Evolutionary conservation across 1,140 invertebrate genomes (phyloP).

Genomic region (Forficula auricularia): DNA sequence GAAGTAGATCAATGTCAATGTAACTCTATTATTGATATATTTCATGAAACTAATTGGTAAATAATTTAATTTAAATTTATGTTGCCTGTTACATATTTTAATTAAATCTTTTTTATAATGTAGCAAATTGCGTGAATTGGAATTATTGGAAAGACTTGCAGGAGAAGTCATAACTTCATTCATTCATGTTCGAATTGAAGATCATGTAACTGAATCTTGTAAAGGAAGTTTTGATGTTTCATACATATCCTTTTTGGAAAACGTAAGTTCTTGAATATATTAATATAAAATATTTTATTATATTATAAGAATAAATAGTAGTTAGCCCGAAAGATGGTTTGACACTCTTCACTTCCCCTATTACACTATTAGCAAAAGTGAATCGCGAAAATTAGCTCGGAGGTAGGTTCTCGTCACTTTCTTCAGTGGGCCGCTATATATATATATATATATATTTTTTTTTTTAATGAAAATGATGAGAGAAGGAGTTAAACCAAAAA

Average conservation of each 20-base stretch:
- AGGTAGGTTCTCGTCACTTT: too few relatives aligned
- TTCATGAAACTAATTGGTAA: conserved; percentile 59
- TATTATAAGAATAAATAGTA: too few relatives aligned
- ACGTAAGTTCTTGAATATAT: conserved; percentile 27
- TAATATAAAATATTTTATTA: neutral
- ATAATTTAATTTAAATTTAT: conserved; percentile 12
- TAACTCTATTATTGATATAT: conserved; percentile 50
- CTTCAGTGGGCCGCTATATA: too few relatives aligned
- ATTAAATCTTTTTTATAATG: conserved; percentile 18
- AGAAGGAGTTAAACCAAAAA: too few relatives aligned
- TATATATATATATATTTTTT: too few relatives aligned
- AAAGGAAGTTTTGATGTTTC: conserved; percentile 68
- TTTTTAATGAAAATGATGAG: too few relatives aligned
- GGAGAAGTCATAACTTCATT: conserved; percentile 63
- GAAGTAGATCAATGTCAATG: conserved; percentile 55
- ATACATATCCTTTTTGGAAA: conserved; percentile 49
- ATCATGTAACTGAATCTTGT: conserved; percentile 59
- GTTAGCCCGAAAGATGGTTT: too few relatives aligned
- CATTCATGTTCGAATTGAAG: conserved; percentile 61
- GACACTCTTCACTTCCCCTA: too few relatives aligned
- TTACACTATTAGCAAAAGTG: too few relatives aligned
- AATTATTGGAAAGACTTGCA: conserved; percentile 57
- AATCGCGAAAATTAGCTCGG: too few relatives aligned
- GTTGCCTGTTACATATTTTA: conserved; percentile 9
- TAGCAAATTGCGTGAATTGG: conserved; percentile 46